Evolutionary conservation across 2,888 invertebrate species (phyloP).

Genomic region (Aleiodes leptofemur): DNA sequence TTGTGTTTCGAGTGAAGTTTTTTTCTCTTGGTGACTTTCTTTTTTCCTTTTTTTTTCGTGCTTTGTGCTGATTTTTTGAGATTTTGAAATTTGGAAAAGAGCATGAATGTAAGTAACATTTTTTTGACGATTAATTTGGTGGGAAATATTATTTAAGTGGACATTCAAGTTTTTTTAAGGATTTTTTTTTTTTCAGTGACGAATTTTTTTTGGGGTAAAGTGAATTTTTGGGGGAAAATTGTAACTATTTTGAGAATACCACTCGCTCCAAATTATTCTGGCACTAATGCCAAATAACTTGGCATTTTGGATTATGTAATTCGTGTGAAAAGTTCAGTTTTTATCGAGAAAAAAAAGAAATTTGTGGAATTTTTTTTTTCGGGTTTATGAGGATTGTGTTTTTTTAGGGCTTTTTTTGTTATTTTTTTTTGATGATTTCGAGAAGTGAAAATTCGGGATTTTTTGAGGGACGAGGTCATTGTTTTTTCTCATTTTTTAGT

Average conservation of each 20-base stretch:
- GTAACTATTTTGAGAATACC: constrained; percentile 71
- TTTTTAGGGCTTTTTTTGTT: too few relatives aligned
- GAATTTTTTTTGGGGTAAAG: not conserved
- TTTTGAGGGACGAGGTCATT: too few relatives aligned
- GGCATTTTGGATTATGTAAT: constrained; percentile 41
- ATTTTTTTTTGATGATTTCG: not conserved
- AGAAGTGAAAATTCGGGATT: not conserved
- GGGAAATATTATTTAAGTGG: too few relatives aligned
- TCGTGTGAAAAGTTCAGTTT: constrained; percentile 14
- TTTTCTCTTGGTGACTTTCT: not conserved
- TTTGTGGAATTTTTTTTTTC: not conserved
- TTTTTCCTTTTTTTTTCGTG: too few relatives aligned
- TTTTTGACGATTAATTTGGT: not conserved
- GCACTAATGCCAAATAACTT: constrained; percentile 59
- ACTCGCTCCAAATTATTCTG: constrained; percentile 67
- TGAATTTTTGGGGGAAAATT: constrained; percentile 4
- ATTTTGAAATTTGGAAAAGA: constrained; percentile 1
- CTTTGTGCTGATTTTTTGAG: too few relatives aligned
- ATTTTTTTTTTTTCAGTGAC: too few relatives aligned
- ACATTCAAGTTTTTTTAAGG: too few relatives aligned
- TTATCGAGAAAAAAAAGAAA: constrained; percentile 7
- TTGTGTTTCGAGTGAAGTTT: not conserved
- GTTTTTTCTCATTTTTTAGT: too few relatives aligned
- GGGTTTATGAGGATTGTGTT: constrained; percentile 10
- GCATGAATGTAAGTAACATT: not conserved